Evolutionary conservation across 2,113 vertebrate genomes (phyloP), one percentile per base, ranked within the genome.

Genomic region (Pandion haliaetus): DNA sequence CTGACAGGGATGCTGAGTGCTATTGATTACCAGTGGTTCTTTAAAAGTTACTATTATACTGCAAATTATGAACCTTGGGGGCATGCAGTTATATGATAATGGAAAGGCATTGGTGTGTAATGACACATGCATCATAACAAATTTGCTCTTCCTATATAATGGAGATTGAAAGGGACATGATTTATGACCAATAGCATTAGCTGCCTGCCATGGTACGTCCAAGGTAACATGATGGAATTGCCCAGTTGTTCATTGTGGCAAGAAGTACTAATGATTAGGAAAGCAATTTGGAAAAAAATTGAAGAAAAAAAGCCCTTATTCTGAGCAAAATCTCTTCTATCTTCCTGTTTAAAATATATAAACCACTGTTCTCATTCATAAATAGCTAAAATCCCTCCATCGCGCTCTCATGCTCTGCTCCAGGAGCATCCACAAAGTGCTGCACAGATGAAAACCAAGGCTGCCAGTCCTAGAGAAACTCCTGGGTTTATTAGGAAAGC

Each of bases 21-120:
- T 97, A 95, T 97, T 88, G 97, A 98, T 96, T 97, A 91, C 58
- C 89, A 82, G 92, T 95, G 91, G 80, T 78, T 96, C 96, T 94
- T 96, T 85, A 97, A 97, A 96, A 95, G 93, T 95, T 95, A 86
- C 93, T 94, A 58, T 92, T 92, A 72, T 96, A 13, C 62, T 95
- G 92, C 81, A 80, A 93, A 94, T 93, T 83, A 95, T 69, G 57
- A 94, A 90, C 88, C 92, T 95, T 88, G 52, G 77, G 82, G 80
- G 80, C 91, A 95, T 88, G 58, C 52, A 82, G 73, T 95, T 91
- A 72, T 70, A 62, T 71, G 62, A 83, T 93, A 96, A 94, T 96
- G 66, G 82, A 93, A 94, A 96, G 80, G 86, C 61, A 80, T 54
- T 84, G 84, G 82, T 79, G 91, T 93, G 84, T 94, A 86, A 96